Evolutionary conservation across 2,797 vertebrate species (phyloP).

Genomic region (Oceanodroma leucorhoa): DNA sequence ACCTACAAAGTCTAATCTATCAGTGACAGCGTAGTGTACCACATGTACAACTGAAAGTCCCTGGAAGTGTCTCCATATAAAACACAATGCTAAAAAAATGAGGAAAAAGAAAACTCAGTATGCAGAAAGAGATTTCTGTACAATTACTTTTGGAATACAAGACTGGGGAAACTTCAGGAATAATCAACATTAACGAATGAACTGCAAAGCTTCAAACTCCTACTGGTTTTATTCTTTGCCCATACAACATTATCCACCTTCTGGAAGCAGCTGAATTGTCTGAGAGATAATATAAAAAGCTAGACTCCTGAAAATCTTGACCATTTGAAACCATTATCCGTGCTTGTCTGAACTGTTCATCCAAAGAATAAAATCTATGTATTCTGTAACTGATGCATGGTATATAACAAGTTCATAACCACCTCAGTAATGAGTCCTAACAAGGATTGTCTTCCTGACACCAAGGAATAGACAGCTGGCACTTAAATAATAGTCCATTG

Average conservation of each 20-base stretch:
- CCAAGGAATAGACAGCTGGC: not conserved
- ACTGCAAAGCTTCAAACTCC: not conserved
- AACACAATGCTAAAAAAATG: not conserved
- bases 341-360: not conserved
- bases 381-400: conserved; percentile 26
- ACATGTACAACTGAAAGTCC: not conserved
- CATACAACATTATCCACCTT: not conserved
- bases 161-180: not conserved
- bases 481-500: not conserved
- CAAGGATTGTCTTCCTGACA: not conserved
- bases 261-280: not conserved
- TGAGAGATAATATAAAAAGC: not conserved
- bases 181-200: not conserved
- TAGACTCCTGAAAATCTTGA: not conserved
- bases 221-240: not conserved
- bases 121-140: not conserved
- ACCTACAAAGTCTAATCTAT: not conserved
- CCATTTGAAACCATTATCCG: not conserved
- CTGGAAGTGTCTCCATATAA: not conserved
- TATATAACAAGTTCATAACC: conserved; percentile 16
- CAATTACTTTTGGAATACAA: not conserved
- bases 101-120: not conserved
- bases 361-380: not conserved
- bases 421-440: conserved; percentile 52
- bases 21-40: not conserved